These are phyloP conservation scores for Hydropotes inermis DNA, from an alignment of 2,113 vertebrate species.

Conservation along the genomic window DNA sequence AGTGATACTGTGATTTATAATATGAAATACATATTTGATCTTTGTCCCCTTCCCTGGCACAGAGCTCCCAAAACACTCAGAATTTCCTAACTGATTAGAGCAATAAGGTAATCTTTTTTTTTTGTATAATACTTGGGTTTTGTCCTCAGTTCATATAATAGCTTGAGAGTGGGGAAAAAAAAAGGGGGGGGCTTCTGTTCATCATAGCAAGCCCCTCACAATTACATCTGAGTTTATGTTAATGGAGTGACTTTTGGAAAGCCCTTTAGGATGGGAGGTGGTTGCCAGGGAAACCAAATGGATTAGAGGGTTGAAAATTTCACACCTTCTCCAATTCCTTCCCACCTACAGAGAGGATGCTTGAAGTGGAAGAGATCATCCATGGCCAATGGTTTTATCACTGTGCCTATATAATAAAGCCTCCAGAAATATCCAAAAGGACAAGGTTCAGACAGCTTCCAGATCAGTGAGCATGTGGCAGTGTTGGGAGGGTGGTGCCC, in stretches of 20 bases:
- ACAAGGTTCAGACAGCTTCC: neutral
- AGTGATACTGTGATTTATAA: neutral
- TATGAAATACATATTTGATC: neutral
- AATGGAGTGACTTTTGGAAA: neutral
- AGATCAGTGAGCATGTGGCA: too few relatives aligned
- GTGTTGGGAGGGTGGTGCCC: neutral
- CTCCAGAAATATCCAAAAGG: neutral
- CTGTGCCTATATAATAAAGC: neutral
- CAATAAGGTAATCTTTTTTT: neutral
- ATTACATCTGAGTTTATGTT: neutral
- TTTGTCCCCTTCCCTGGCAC: neutral
- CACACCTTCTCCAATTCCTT: neutral
- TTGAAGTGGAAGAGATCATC: neutral
- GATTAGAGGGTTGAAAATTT: neutral
- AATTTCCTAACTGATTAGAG: neutral
- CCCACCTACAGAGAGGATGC: neutral
- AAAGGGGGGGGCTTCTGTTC: neutral
- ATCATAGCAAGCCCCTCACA: neutral
- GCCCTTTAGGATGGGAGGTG: neutral
- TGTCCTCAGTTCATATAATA: neutral
- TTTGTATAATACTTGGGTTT: neutral
- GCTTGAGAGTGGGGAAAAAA: neutral
- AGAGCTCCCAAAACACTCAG: neutral
- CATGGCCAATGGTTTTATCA: neutral
- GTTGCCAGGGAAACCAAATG: neutral